Percentiles rank a stretch among this genome's conserved stretches.
Conservation (phyloP, 2,113 vertebrate genomes). For the Oreochromis spilurus region DNA sequence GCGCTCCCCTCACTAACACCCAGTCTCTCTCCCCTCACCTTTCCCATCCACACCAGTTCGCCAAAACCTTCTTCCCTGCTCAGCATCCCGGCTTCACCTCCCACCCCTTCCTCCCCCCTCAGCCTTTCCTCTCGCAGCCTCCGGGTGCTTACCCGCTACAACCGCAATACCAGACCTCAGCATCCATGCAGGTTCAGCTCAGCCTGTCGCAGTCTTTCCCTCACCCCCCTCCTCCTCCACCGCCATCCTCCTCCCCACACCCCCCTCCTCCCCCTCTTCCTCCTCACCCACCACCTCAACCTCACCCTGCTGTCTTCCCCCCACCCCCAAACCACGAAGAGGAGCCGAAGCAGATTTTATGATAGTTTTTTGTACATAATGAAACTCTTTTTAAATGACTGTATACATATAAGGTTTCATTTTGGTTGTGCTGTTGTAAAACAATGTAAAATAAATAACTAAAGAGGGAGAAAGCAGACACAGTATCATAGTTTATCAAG, state of each 20-base stretch:
- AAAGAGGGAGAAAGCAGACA: background rate
- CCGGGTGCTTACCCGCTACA: constrained; percentile 23
- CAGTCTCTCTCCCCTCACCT: constrained; percentile 32
- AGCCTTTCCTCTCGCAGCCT: constrained; percentile 13
- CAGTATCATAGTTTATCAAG: constrained; percentile 1
- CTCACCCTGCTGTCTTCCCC: constrained; percentile 42
- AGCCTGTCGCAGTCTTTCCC: constrained; percentile 24
- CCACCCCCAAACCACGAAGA: constrained; percentile 76
- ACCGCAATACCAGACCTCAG: constrained; percentile 37
- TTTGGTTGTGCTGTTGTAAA: constrained; percentile 47
- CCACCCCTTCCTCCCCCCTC: constrained; percentile 48
- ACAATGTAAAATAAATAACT: constrained; percentile 16
- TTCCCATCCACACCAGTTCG: constrained; percentile 29
- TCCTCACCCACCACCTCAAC: constrained; percentile 55
- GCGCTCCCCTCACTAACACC: background rate
- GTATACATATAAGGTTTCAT: constrained; percentile 49
- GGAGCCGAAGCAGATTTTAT: constrained; percentile 84
- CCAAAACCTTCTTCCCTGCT: constrained; percentile 49
- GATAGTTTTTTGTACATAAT: constrained; percentile 82
- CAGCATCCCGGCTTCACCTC: constrained; percentile 35
- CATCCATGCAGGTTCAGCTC: constrained; percentile 3
- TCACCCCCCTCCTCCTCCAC: constrained; percentile 35
- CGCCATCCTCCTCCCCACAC: constrained; percentile 6
- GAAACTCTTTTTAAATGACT: constrained; percentile 49
- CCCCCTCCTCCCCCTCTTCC: constrained; percentile 47